These are phyloP conservation scores for Mobula hypostoma DNA, from an alignment of 2,113 vertebrate species.

Conservation along the genomic window DNA sequence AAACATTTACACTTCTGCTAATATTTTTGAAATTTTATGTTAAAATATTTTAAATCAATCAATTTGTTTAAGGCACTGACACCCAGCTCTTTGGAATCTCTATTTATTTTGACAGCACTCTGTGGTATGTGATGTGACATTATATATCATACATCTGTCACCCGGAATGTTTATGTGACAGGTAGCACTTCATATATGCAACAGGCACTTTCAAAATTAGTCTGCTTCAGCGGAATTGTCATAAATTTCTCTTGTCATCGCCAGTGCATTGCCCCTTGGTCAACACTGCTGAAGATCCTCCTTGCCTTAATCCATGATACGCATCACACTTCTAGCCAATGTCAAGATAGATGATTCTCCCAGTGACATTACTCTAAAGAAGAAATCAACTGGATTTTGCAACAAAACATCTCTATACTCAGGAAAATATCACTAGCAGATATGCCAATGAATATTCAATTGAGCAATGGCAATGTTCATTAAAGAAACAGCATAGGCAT, in stretches of 20 bases:
- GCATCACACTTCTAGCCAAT: background rate
- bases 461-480: no score
- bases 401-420: background rate
- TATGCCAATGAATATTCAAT: no score
- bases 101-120: conserved; percentile 10
- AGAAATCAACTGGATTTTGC: background rate
- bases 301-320: no score
- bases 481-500: background rate
- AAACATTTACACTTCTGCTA: background rate
- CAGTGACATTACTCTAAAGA: background rate
- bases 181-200: background rate
- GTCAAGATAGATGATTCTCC: background rate
- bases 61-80: background rate
- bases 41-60: conserved; percentile 11
- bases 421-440: no score
- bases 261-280: background rate
- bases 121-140: background rate
- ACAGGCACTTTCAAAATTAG: background rate
- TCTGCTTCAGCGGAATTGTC: background rate
- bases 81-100: background rate
- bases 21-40: background rate
- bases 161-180: conserved; percentile 14
- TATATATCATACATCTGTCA: background rate
- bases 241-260: background rate
- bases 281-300: background rate